These are phyloP conservation scores for Thymallus thymallus DNA, from an alignment of 2,113 vertebrate species.

Conservation along the genomic window DNA sequence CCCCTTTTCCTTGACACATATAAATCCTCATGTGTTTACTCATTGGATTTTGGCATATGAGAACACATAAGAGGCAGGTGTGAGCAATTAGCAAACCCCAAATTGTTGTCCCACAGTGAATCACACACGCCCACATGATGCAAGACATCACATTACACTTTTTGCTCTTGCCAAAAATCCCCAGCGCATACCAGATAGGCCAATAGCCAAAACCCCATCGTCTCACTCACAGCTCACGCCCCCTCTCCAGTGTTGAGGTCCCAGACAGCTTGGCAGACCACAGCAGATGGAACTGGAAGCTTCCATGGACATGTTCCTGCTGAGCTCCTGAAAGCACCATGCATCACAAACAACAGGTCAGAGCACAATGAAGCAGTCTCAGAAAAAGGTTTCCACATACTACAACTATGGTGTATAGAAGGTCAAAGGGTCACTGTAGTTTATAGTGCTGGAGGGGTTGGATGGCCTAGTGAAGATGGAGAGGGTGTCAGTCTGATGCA, in stretches of 20 bases:
- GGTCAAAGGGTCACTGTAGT: constrained; percentile 34
- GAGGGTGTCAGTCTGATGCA: constrained; percentile 42
- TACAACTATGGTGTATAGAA: constrained; percentile 15
- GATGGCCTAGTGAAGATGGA: constrained; percentile 44
- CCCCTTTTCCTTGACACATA: constrained; percentile 29
- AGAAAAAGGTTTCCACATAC: constrained; percentile 20
- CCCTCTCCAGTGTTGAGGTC: constrained; percentile 4
- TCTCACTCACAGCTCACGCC: too few species aligned
- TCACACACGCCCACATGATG: constrained; percentile 48
- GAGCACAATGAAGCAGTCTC: constrained; percentile 36
- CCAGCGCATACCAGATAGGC: neutral
- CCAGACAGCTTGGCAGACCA: constrained; percentile 33
- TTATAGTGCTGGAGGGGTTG: constrained; percentile 21
- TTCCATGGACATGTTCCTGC: constrained; percentile 36
- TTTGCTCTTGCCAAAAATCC: constrained; percentile 13
- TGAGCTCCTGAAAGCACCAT: constrained; percentile 54
- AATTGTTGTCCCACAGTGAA: too few species aligned
- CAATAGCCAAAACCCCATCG: too few species aligned
- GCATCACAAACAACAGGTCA: constrained; percentile 61
- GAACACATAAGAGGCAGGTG: constrained; percentile 36
- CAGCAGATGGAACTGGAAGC: constrained; percentile 58
- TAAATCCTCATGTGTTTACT: constrained; percentile 46
- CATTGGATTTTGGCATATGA: constrained; percentile 33
- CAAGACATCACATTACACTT: constrained; percentile 43
- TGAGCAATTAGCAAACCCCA: constrained; percentile 44